Conservation (phyloP, 2,888 invertebrate genomes). For the Tridacna crocea region DNA sequence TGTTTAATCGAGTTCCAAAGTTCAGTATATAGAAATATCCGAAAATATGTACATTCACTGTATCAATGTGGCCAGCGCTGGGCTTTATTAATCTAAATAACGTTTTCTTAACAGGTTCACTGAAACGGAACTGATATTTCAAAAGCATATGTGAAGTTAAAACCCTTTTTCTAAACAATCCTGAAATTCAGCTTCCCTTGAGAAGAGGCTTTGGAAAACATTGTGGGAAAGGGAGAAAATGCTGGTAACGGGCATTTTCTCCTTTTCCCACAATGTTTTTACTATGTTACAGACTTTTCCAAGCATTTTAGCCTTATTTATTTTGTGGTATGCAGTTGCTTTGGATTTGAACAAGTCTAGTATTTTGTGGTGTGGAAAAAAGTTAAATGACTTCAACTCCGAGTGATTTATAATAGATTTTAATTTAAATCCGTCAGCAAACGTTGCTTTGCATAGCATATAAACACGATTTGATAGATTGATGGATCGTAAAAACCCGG, state of each 20-base stretch:
- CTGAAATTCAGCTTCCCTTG: background rate
- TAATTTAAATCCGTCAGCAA: too few species aligned
- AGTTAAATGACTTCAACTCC: too few species aligned
- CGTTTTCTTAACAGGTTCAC: background rate
- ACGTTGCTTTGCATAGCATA: too few species aligned
- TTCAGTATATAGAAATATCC: too few species aligned
- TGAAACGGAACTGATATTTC: constrained; percentile 5
- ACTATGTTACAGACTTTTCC: background rate
- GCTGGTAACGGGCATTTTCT: background rate
- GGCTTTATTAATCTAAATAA: background rate
- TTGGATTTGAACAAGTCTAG: too few species aligned
- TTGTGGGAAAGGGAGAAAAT: background rate
- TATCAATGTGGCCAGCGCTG: background rate
- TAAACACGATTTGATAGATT: too few species aligned
- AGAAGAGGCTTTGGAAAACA: background rate
- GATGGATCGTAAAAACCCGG: too few species aligned
- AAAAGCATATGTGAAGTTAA: background rate
- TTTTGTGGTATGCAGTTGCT: too few species aligned
- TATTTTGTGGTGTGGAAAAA: too few species aligned
- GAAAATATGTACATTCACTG: background rate
- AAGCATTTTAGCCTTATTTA: too few species aligned
- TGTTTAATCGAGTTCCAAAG: too few species aligned
- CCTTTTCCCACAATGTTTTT: background rate
- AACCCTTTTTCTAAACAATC: background rate
- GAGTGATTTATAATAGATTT: too few species aligned